These are phyloP conservation scores for Sminthurinus aureus DNA, from an alignment of 2,888 invertebrate species.

Conservation along the genomic window DNA sequence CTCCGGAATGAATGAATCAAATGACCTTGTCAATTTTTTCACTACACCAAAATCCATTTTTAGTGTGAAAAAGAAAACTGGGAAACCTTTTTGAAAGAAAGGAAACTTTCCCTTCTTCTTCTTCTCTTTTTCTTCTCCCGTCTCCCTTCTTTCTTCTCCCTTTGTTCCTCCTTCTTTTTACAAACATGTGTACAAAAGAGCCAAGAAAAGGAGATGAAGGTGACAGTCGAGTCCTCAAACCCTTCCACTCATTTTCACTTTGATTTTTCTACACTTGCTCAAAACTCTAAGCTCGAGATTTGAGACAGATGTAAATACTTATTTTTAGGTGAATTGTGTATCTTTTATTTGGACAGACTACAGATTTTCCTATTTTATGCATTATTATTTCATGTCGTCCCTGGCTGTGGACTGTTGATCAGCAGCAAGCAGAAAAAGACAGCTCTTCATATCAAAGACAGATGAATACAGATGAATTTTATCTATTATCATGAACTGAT, in stretches of 20 bases:
- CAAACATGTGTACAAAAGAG: background rate
- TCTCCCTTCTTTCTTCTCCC: background rate
- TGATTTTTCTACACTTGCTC: too few species aligned
- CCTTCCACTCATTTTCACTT: conserved; percentile 3
- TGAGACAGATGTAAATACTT: too few species aligned
- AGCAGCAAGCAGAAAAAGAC: too few species aligned
- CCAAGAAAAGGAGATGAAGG: conserved; percentile 21
- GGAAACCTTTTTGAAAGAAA: conserved; percentile 13
- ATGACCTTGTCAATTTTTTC: conserved; percentile 45
- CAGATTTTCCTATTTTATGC: too few species aligned
- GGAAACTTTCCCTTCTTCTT: background rate
- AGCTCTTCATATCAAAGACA: too few species aligned
- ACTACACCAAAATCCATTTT: conserved; percentile 43
- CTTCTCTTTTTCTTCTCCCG: background rate
- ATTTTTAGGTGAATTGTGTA: too few species aligned
- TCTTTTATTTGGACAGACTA: too few species aligned
- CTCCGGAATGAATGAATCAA: conserved; percentile 34
- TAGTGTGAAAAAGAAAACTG: conserved; percentile 31
- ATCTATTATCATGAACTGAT: too few species aligned
- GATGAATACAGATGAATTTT: too few species aligned
- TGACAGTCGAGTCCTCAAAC: conserved; percentile 39
- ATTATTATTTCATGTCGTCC: too few species aligned
- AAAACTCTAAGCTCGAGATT: too few species aligned
- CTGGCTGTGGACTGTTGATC: too few species aligned
- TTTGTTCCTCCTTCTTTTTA: conserved; percentile 17